Base-by-base conservation (phyloP, 1,140 invertebrate species). In the Cydia pomonella region DNA sequence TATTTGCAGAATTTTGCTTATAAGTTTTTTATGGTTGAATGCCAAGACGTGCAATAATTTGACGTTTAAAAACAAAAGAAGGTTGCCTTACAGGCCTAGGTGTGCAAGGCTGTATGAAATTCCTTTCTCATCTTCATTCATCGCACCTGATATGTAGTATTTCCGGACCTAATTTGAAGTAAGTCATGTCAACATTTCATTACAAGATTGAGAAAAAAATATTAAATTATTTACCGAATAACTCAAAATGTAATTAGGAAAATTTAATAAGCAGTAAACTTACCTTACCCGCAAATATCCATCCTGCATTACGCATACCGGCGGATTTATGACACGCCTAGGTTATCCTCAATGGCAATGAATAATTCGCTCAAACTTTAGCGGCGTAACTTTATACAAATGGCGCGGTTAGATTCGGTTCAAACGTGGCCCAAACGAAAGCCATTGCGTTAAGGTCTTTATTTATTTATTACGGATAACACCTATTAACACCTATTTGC, bases 341-440 rank as follows among this genome's bases (percentile, higher is more conserved):
- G 85, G 84, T 82, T 80, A 82, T 82, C 81, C 77, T 77, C 79
- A 78, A 82, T 80, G 73, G 78, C 82, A 80, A 85, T 88, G 86
- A 88, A 89, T 89, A 88, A 89, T 87, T 84, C 81, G 80, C 81
- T 79, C 83, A 78, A 85, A 88, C 79, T 86, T 88, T 80, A 78
- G 78, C 78, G 75, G 82, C 72, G 74, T 79, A 88, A 89, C 83
- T 89, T 87, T 83, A 81, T 86, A 88, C 83, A 86, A 89, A 89
- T 88, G 82, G 86, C 78, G 78, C 63, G 84, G 85, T 82, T 83
- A 77, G 77, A 80, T 84, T 74, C 75, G 69, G 79, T 77, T 75
- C 80, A 75, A 73, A 72, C 78, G 25, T 75, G 84, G 80, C 74
- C 44, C 66, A 78, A 81, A 76, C 64, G 21, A 81, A 75, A 77